Evolutionary conservation across 92 coral and sea anemone genomes (phyloP), one percentile per base, ranked within the genome.

Genomic region (Anthopleura xanthogrammica): DNA sequence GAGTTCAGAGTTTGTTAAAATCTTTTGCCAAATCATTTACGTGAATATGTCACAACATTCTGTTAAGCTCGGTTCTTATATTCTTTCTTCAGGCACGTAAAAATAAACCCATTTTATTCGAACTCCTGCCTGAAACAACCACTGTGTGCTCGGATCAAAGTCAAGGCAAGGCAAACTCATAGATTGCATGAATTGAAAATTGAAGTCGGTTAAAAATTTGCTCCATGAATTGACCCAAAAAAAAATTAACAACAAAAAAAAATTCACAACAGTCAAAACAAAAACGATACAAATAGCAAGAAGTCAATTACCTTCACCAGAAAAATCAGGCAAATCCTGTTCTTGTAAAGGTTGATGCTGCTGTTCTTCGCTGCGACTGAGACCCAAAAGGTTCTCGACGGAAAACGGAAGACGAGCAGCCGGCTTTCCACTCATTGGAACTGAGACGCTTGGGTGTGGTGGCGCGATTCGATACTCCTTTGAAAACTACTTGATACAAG

Each of bases 331-430:
- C n/a, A 64, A 20, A 20, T 12, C 74, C 14, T 41, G 19, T 22
- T 80, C 83, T 80, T 64, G 54, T 46, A 66, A 24, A 20, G 72
- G 7, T 12, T 80, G 60, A 19, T 23, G 11, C 48, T 56, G 58
- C 41, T 50, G 39, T 41, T 14, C 48, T 24, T n/a, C 41, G 41
- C 70, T 68, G 14, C 77, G 16, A 41, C 36, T 29, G 36, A 81
- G 75, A 12, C 77, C 84, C 19, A 81, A 72, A 43, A 81, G 77
- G 77, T 54, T 81, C 52, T 81, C 84, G 20, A 81, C 77, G 12
- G 84, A 81, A 71, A 81, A 81, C 16, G 84, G 56, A 70, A 66
- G 84, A 46, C 66, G 23, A 46, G 7, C 58, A 66, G 52, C 42
- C 41, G 4, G 50, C 7, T 17, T 12, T 7, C 41, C 46, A 81